Base-by-base conservation (phyloP, 2,113 vertebrate genomes). In the Marmota flaviventris region DNA sequence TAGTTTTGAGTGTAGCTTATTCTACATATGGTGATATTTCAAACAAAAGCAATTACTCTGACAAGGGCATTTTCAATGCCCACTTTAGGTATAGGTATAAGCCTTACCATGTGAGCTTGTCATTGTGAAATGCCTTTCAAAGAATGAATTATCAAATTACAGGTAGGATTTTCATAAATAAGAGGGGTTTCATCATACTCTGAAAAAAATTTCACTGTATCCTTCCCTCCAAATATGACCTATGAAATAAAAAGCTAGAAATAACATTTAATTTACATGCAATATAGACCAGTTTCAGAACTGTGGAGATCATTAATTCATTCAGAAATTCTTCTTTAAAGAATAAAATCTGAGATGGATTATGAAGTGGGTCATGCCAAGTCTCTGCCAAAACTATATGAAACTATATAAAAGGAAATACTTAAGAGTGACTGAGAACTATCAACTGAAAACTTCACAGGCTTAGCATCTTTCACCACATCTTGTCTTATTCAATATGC, bases 311-410 rank as follows among this genome's bases (percentile, higher is more conserved):
- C 51, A 63, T 22, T 53, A 37, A 12, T 4, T 53, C 79, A 88
- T 75, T 67, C 39, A 72, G 17, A 72, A 58, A 58, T 72, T 0
- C 56, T 17, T 88, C 24, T 84, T 13, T 53, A 39, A 81, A 85
- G 34, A 6, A 89, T 34, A 85, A 89, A 89, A 78, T 7, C 56
- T 78, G 4, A 69, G 11, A 29, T 69, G 45, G 48, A 12, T 34
- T 53, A 1, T 2, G 11, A 48, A 37, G 14, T 2, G 48, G 84
- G 5, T 58, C 25, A 0, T 12, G n/a, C 0, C 1, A 85, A 65
- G 77, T 72, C 4, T 82, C 32, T 72, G n/a, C 16, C 32, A 45
- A 89, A 95, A 42, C 13, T 27, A 53, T 51, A 7, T 11, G 34
- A 72, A 14, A 17, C 5, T 45, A 78, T 20, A 45, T 13, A 63